Conservation (phyloP, 2,888 invertebrate genomes). For the Allygus modestus region DNA sequence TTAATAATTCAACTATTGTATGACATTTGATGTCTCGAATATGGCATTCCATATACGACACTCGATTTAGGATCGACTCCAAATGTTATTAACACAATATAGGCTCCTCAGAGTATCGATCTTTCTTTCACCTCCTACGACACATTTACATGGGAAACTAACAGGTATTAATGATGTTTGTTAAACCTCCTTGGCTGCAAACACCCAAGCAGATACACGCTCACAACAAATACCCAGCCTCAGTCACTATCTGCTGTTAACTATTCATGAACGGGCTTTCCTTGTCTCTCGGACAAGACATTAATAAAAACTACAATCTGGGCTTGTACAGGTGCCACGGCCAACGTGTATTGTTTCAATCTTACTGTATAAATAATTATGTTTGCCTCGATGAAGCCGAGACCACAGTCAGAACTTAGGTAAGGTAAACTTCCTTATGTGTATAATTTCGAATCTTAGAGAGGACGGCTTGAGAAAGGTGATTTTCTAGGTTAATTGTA, state of each 20-base stretch:
- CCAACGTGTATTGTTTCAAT: conserved; percentile 33
- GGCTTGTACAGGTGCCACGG: conserved; percentile 31
- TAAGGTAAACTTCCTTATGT: no score
- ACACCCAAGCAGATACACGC: neutral
- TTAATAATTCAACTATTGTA: no score
- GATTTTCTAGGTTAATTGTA: no score
- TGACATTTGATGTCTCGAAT: no score
- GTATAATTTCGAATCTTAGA: no score
- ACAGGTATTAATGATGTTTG: neutral
- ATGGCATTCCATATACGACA: no score
- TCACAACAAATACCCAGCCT: neutral
- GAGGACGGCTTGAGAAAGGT: no score
- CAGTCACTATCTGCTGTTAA: conserved; percentile 25
- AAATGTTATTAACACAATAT: no score
- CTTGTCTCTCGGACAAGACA: neutral
- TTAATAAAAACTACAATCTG: conserved; percentile 35
- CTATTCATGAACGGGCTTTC: conserved; percentile 18
- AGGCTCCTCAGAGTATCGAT: no score
- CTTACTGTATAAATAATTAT: neutral
- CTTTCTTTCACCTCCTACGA: neutral
- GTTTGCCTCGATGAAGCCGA: neutral
- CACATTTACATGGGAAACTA: neutral
- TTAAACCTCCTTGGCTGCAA: neutral
- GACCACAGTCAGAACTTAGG: neutral
- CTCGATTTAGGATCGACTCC: no score